A percentile compares a stretch with the other conserved stretches of the same genome.
phyloP scores from a whole-genome alignment of 2,113 vertebrate genomes.

The Vulpes vulpes region DNA sequence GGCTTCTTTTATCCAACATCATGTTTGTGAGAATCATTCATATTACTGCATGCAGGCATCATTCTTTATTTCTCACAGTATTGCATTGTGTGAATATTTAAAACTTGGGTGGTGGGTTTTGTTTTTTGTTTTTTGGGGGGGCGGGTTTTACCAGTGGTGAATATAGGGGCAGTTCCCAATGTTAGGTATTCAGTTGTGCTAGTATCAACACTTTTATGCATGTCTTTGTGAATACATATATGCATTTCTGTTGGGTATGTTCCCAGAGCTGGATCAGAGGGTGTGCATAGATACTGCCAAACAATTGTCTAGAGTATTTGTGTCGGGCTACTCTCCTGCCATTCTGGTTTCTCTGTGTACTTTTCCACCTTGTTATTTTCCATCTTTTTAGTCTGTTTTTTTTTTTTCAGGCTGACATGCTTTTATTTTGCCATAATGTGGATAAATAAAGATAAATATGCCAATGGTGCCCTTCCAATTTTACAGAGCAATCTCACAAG shows the following conservation, averaged over 20 bases:
- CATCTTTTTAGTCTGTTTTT: not conserved
- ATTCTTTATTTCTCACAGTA: slow-evolving; percentile 20
- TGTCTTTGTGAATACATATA: slow-evolving; percentile 4
- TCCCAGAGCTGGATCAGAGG: slow-evolving; percentile 10
- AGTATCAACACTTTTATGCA: not conserved
- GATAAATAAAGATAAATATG: not conserved
- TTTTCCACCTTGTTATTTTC: slow-evolving; percentile 4
- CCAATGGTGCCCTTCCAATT: not conserved
- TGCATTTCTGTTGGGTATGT: not conserved
- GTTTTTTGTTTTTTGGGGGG: no score
- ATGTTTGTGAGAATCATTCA: slow-evolving; percentile 20
- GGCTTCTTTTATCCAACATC: not conserved
- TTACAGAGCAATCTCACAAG: slow-evolving; percentile 22
- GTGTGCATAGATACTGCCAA: not conserved
- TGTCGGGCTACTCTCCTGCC: not conserved
- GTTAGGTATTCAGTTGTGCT: not conserved
- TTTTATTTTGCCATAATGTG: slow-evolving; percentile 12
- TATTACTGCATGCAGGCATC: not conserved
- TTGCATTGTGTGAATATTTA: slow-evolving; percentile 6
- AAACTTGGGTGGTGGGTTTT: not conserved
- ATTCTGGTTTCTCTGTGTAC: not conserved
- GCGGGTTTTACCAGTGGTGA: not conserved
- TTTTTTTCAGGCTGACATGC: not conserved
- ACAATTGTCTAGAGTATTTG: slow-evolving; percentile 29
- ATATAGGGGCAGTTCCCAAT: not conserved